phyloP scores from a whole-genome alignment of 1,140 invertebrate species.

The Bradynema listronoti region DNA sequence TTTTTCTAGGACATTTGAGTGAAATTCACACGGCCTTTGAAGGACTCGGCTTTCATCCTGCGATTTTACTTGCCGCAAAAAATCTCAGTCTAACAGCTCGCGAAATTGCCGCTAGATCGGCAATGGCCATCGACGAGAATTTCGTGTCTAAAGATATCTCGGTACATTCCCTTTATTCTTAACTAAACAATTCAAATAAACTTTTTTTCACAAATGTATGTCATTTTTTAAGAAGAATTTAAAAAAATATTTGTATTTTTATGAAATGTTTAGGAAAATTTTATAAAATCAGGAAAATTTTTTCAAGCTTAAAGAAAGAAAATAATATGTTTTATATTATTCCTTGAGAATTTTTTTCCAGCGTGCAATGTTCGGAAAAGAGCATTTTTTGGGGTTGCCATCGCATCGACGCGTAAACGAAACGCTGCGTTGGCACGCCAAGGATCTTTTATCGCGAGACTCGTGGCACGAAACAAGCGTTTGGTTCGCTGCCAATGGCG shows the following conservation, averaged over 20 bases:
- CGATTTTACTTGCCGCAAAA: slow-evolving; percentile 21
- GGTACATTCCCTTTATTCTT: neutral
- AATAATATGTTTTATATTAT: too few species aligned
- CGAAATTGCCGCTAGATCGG: neutral
- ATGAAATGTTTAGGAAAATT: neutral
- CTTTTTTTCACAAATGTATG: slow-evolving; percentile 16
- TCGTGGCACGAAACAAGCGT: neutral
- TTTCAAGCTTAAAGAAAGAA: slow-evolving; percentile 14
- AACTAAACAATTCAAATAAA: neutral
- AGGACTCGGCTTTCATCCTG: slow-evolving; percentile 23
- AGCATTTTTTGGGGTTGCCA: neutral
- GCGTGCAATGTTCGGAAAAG: slow-evolving; percentile 6
- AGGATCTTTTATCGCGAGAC: slow-evolving; percentile 12
- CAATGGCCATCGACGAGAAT: neutral
- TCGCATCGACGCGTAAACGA: slow-evolving; percentile 28
- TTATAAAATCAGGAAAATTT: neutral
- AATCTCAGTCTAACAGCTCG: slow-evolving; percentile 25
- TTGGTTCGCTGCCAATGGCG: too few species aligned
- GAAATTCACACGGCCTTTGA: slow-evolving; percentile 21
- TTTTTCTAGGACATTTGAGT: slow-evolving; percentile 8
- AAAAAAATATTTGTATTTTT: neutral
- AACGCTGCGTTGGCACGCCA: slow-evolving; percentile 22
- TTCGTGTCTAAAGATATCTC: slow-evolving; percentile 5
- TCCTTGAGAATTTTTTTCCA: too few species aligned
- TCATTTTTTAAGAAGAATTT: neutral